phyloP scores from a whole-genome alignment of 1,140 invertebrate species.

The Akabosia matsudoensis region DNA sequence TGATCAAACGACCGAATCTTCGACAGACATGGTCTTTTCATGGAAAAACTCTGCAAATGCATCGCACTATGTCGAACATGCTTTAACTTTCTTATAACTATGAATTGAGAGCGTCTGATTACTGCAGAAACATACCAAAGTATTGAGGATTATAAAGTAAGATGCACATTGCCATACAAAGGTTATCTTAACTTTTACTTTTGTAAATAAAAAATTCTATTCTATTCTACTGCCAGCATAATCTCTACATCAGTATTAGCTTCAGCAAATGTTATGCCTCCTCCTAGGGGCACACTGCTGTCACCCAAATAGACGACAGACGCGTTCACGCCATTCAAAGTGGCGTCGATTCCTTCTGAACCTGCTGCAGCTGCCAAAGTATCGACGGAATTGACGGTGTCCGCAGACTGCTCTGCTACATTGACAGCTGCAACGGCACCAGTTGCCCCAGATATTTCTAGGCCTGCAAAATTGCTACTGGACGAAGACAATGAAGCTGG shows the following conservation, averaged over 20 bases:
- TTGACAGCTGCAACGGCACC: not conserved
- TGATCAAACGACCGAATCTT: no score
- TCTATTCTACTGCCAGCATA: not conserved
- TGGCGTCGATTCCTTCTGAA: not conserved
- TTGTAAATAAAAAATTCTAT: not conserved
- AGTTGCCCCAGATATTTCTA: not conserved
- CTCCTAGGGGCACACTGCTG: not conserved
- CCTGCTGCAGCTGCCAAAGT: not conserved
- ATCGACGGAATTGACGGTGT: not conserved
- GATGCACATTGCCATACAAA: no score
- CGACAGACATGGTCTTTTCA: no score
- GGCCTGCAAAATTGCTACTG: not conserved
- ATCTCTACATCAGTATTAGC: not conserved
- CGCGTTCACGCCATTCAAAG: not conserved
- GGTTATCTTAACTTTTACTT: not conserved
- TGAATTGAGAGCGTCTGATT: no score
- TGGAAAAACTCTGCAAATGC: no score
- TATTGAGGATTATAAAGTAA: no score
- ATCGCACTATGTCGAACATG: no score
- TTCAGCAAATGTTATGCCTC: not conserved
- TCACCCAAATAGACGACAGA: not conserved
- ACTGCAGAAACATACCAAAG: no score
- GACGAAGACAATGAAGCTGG: not conserved
- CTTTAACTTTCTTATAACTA: no score
- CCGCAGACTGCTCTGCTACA: not conserved